These are phyloP conservation scores for Paradoxurus hermaphroditus DNA, from an alignment of 2,113 vertebrate genomes.

Conservation along the genomic window DNA sequence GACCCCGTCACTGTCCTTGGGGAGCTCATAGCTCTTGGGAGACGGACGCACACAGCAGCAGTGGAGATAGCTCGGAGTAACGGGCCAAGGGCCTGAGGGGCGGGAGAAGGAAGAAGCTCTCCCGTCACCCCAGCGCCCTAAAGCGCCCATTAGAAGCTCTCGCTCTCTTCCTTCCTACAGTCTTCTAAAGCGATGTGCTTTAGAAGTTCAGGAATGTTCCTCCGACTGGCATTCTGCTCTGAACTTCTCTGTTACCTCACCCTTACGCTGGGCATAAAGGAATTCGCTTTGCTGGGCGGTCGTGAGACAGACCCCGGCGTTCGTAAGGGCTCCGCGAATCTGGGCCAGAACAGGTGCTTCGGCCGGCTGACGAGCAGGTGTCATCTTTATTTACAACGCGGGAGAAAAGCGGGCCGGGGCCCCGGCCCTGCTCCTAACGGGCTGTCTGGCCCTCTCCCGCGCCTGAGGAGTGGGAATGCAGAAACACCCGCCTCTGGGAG, in stretches of 20 bases:
- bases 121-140: not conserved
- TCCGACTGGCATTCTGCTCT: not conserved
- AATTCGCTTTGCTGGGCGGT: not conserved
- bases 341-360: not conserved
- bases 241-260: not conserved
- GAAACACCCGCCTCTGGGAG: not conserved
- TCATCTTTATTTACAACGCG: not conserved
- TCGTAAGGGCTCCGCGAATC: not conserved
- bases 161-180: not conserved
- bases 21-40: not conserved
- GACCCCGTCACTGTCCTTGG: not conserved
- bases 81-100: not conserved
- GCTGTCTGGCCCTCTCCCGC: not conserved
- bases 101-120: not conserved
- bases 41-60: not conserved
- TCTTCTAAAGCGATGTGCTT: not conserved
- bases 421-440: not conserved
- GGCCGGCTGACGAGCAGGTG: fast-evolving
- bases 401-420: not conserved
- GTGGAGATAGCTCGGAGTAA: not conserved
- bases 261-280: not conserved
- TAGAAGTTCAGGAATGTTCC: not conserved
- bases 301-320: not conserved
- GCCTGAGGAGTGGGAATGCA: not conserved
- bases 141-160: not conserved